Evolutionary conservation across 2,113 vertebrate species (phyloP), one percentile per base, ranked within the genome.

Genomic region (Nicator chloris): DNA sequence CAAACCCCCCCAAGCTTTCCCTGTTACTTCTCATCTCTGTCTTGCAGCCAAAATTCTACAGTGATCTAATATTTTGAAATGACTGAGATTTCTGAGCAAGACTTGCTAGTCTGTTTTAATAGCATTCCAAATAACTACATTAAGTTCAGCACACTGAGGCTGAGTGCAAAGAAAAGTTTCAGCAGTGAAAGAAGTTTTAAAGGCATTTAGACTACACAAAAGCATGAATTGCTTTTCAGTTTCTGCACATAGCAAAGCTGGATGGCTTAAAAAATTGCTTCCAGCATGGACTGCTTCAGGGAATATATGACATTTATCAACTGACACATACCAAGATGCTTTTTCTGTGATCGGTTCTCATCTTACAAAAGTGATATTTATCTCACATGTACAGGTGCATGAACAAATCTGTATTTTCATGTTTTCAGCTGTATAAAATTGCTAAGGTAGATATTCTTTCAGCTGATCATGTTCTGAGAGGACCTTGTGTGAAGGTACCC

Each of bases 1-100:
- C 1, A 54, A 68, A 21, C 6, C 0, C 0, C 5, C 6, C 1
- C 26, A 68, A 30, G 47, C 10, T 45, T 79, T 66, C 11, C 16
- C 16, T 80, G 9, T 68, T 90, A 24, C 12, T 95, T 88, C 12
- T 47, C 6, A 51, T 65, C 47, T 86, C 37, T 86, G 2, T 69
- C 47, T 70, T 75, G 23, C 14, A 33, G 35, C 11, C 15, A 56
- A 30, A 88, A 84, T 84, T 81, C 37, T 63, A 4, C 16, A 33
- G 3, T 35, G 11, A 40, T 82, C 28, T 61, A 79, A 71, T n/a
- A 57, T 60, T 27, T 72, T 77, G 17, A 77, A 56, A 72, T 42
- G 0, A 53, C 10, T 68, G 4, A 40, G 15, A 3, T 59, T 83
- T 90, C 40, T 50, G 12, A 81, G 18, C 7, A 82, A 27, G 73